Base-by-base conservation (phyloP, 2,797 vertebrate genomes). In the Lerista edwardsae region DNA sequence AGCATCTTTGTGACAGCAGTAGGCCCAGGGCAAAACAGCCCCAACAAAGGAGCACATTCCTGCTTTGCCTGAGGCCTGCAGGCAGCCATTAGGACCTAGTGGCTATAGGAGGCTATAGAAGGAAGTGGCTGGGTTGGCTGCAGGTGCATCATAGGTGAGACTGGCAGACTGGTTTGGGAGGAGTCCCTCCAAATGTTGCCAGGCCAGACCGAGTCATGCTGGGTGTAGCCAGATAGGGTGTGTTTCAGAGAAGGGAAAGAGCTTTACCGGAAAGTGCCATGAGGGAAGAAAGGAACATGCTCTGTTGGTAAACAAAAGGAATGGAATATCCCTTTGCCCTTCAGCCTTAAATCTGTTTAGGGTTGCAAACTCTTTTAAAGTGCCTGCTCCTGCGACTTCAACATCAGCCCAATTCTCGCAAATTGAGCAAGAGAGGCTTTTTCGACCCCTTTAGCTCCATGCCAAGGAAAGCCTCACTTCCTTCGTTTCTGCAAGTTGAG, bases 171-270 rank as follows among this genome's bases (percentile, higher is more conserved):
- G 57, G 67, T 10, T 31, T 88, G 77, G 25, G 82, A 82, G 61
- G 72, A 2, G 17, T 0, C 6, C 72, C 82, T 90, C 84, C 88
- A 36, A 84, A 88, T 87, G 87, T 90, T 72, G 89, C 87, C 84
- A 85, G 89, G 84, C 85, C 85, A 85, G 87, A 87, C 75, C 68
- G 41, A 84, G 68, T 17, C 23, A 72, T 77, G 79, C 76, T 90
- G 93, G 89, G 89, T 88, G 91, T 86, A 93, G 87, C 55, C 2
- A 6, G 64, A n/a, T 72, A 77, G 65, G 15, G 67, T 64, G 15
- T 69, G 81, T n/a, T 31, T 59, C 27, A 62, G 1, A 47, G 75
- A 36, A 85, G 34, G 34, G 55, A 34, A 76, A 67, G 55, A 31
- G n/a, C 21, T 31, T 78, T 67, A 39, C 11, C 41, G 76, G 79